Base-by-base conservation (phyloP, 2,113 vertebrate genomes). In the Dipodomys spectabilis region DNA sequence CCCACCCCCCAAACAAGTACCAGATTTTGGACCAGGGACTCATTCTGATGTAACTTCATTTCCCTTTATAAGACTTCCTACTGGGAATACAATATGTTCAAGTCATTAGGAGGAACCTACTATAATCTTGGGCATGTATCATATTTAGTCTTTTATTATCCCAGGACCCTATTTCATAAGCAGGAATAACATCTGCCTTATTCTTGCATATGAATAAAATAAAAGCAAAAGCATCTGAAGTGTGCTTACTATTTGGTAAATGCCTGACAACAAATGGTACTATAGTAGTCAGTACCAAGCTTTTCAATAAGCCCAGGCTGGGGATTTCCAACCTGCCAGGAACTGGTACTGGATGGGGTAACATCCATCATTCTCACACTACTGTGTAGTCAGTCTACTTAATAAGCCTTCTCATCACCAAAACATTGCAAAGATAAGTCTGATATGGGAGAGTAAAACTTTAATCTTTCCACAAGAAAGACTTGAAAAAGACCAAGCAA, bases 201-300 rank as follows among this genome's bases (percentile, higher is more conserved):
- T 12, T 62, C 28, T 72, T 78, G 79, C 12, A 1, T 12, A 82
- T 20, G 68, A 79, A 67, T 64, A 68, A 67, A 94, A 65, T 7
- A 62, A 49, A 78, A 77, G 49, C 25, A 69, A 86, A 69, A 45
- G 27, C 72, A 89, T 35, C 19, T 49, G 39, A 93, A 92, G 57
- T 2, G 68, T 30, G 90, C 28, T 78, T 86, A 78, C 30, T 93
- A 82, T 57, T 62, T 78, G 65, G 64, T 74, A 64, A 94, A 49
- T 67, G 71, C 27, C 82, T 79, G 72, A 49, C 23, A 91, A 88
- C 60, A 77, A 90, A 53, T 53, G 22, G 19, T 62, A 82, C 72
- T 39, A 25, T 32, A 27, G 9, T 78, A 72, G 28, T 77, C 83
- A 86, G 39, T 39, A 39, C 60, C 15, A 44, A 60, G 53, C 16